A percentile compares a stretch with the other conserved stretches of the same genome.
phyloP scores from a whole-genome alignment of 64 coral and sea anemone species.

The Astreopora myriophthalma region DNA sequence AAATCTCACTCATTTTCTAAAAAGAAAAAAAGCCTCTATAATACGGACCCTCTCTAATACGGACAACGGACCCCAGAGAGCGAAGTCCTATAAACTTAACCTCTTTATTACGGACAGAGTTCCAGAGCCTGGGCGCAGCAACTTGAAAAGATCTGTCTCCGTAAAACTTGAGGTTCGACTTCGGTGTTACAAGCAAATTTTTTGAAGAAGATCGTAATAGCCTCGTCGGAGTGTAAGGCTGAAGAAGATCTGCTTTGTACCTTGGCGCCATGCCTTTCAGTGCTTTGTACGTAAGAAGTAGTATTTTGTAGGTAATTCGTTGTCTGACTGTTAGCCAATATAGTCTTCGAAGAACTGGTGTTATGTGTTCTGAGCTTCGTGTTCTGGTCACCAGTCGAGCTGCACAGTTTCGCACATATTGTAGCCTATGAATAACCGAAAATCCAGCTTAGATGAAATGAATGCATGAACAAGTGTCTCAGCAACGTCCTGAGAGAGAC shows the following conservation, averaged over 20 bases:
- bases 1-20: no score
- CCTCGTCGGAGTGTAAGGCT: background rate
- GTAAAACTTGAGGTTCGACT: background rate
- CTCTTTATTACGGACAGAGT: no score
- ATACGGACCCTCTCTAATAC: no score
- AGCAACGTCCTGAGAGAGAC: background rate
- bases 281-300: constrained; percentile 11
- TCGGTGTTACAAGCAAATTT: background rate
- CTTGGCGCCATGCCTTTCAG: constrained; percentile 13
- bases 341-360: constrained; percentile 22
- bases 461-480: background rate
- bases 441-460: background rate
- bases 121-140: background rate
- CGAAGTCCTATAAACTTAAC: no score
- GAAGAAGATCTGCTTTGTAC: constrained; percentile 26
- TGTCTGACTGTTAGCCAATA: background rate
- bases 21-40: no score
- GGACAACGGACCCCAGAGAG: no score
- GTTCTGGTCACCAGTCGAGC: constrained; percentile 23
- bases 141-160: constrained; percentile 7
- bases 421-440: no score
- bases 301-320: constrained; percentile 21
- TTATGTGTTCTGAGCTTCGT: background rate
- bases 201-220: background rate
- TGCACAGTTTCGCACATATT: background rate